Evolutionary conservation across 2,113 vertebrate genomes (phyloP), one percentile per base, ranked within the genome.

Genomic region (Rhegmatorhina hoffmannsi): DNA sequence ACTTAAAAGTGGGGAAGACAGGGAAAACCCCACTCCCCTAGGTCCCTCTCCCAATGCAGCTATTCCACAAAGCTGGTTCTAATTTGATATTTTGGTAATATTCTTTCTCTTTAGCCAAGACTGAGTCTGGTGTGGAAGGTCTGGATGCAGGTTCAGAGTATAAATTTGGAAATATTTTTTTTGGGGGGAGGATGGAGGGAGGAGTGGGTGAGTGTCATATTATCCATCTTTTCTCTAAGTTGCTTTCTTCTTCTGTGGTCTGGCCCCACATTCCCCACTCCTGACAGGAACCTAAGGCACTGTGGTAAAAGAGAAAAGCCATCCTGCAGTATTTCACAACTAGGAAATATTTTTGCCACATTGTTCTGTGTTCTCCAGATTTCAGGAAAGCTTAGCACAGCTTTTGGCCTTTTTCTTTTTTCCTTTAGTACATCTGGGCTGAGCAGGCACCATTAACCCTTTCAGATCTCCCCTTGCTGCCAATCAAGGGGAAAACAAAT

Each of bases 191-290:
- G 3, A 12, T 6, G 1, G 14, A 24, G 4, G 13, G 33, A 17
- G 38, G n/a, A 3, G 7, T 1, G 1, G 1, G 6, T 8, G 8
- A 86, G 21, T 17, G 21, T 23, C 16, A 34, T 3, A 11, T n/a
- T 29, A 36, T 12, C 16, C 36, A 56, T 9, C 7, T 87, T 88
- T 52, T 52, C 47, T 40, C 29, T 82, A 56, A 82, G 25, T 5
- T 46, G 2, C 14, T 75, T 90, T 78, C 55, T 67, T 81, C 40
- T 17, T 82, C n/a, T 21, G 21, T 25, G n/a, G 6, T 28, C 44
- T 34, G 24, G 29, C 29, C 28, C 14, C 38, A 33, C 12, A 23
- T 28, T 6, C n/a, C 23, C 9, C n/a, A 2, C 52, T 72, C 19
- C 72, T 56, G 31, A 58, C 38, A 24, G 44, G 56, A 38, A 46